Base-by-base conservation (phyloP, 2,797 vertebrate genomes). In the Cossypha niveicapilla region DNA sequence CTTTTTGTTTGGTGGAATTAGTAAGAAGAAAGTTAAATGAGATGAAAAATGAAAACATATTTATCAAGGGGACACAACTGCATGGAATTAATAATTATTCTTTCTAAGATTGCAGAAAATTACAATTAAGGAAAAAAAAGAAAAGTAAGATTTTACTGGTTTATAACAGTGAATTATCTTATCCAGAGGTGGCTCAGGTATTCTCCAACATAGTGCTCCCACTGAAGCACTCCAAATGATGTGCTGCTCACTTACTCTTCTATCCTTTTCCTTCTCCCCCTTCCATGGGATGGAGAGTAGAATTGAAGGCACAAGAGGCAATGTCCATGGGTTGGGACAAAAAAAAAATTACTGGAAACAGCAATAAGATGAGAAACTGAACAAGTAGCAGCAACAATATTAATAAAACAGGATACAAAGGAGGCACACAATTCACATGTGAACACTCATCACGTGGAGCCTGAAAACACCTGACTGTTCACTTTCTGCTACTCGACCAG, bases 401-500 rank as follows among this genome's bases (percentile, higher is more conserved):
- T 37, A 48, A 32, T 32, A 24, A 54, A 30, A 28, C 12, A 10
- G 2, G 48, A 3, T 14, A 21, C 22, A 28, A 54, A 22, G 23
- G 47, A 48, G 27, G 18, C 9, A 48, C 67, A 67, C 4, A 18
- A 74, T 48, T 61, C 18, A 6, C 10, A 14, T n/a, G 47, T 1
- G 1, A 48, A 10, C 11, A 7, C 7, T 47, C 22, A 54, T 34
- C 34, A 23, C 0, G 1, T 3, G 5, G 14, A 47, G 6, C 11
- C 18, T 0, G 0, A 16, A 37, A 73, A 2, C 11, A 18, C 6
- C 27, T 2, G 6, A 27, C 10, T 0, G 1, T 28, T 65, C 28
- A 3, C 24, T 34, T 73, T 25, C 21, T 1, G 0, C 6, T 34
- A 7, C 4, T 10, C 0, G 0, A 10, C 15, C 10, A 27, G 53